These are phyloP conservation scores for Agelas oroides DNA, from an alignment of 37 sponge, comb jelly and placozoan genomes.

Conservation along the genomic window DNA sequence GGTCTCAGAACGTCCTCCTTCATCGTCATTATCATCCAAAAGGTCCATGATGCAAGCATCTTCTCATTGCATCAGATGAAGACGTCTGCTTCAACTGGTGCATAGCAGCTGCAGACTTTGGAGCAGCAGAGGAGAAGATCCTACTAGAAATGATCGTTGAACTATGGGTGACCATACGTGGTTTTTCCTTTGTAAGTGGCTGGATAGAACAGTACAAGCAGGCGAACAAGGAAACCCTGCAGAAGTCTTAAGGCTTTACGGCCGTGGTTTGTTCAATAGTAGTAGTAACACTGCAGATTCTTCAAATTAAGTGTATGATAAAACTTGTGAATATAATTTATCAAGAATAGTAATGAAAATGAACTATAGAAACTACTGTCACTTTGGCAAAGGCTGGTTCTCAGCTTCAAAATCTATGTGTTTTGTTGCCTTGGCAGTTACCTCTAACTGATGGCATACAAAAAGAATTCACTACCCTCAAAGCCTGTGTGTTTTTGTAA, in stretches of 20 bases:
- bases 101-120: constrained; percentile 19
- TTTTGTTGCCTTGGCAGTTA: constrained; percentile 3
- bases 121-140: not conserved
- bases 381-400: not conserved
- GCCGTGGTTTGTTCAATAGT: too few species aligned
- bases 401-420: not conserved
- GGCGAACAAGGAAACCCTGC: constrained; percentile 11
- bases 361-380: not conserved
- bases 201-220: constrained; percentile 59
- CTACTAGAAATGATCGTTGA: not conserved
- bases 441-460: constrained; percentile 4
- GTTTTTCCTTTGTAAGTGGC: constrained; percentile 34
- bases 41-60: too few species aligned
- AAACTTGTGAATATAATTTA: too few species aligned
- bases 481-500: constrained; percentile 36
- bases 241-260: constrained; percentile 50
- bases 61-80: not conserved
- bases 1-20: too few species aligned
- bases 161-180: constrained; percentile 42
- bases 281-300: too few species aligned
- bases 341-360: too few species aligned
- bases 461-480: constrained; percentile 32
- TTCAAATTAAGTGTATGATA: too few species aligned
- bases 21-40: too few species aligned
- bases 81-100: constrained; percentile 20